A percentile compares a stretch with the other conserved stretches of the same genome.
phyloP scores from a whole-genome alignment of 1,140 invertebrate genomes.

The Anthonomus grandis region DNA sequence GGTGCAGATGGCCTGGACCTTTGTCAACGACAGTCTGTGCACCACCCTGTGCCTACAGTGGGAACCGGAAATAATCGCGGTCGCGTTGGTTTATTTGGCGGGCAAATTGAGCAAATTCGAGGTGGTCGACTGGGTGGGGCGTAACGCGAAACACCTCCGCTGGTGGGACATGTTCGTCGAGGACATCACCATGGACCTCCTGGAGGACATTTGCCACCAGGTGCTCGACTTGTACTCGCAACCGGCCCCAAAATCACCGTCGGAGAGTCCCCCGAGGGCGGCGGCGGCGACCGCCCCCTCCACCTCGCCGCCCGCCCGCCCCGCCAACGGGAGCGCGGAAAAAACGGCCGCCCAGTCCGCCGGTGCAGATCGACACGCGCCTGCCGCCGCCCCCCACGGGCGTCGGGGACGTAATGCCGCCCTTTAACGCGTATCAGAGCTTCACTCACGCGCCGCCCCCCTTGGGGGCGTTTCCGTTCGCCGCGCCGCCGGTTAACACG shows the following conservation, averaged over 20 bases:
- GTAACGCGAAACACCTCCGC: slow-evolving; percentile 73
- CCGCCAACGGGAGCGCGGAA: slow-evolving; percentile 35
- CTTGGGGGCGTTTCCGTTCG: slow-evolving; percentile 10
- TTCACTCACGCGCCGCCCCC: slow-evolving; percentile 48
- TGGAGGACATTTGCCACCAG: slow-evolving; percentile 98
- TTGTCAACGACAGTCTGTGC: slow-evolving; percentile 97
- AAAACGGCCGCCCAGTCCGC: slow-evolving; percentile 16
- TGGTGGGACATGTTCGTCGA: slow-evolving; percentile 99
- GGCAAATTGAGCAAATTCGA: slow-evolving; percentile 96
- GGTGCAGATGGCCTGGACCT: slow-evolving; percentile 99
- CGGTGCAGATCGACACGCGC: slow-evolving; percentile 44
- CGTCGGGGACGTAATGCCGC: too few species aligned
- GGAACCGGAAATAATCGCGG: slow-evolving; percentile 98
- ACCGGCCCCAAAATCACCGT: slow-evolving; percentile 45
- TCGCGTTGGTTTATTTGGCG: slow-evolving; percentile 95
- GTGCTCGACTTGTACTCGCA: slow-evolving; percentile 84
- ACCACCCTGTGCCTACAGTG: slow-evolving; percentile 96
- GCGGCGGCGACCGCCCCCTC: background rate
- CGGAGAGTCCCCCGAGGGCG: slow-evolving; percentile 48
- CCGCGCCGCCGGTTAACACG: slow-evolving; percentile 27
- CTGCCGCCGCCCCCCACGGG: slow-evolving; percentile 49
- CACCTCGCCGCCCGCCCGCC: background rate
- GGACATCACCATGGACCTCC: slow-evolving; percentile 90
- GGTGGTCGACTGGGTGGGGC: slow-evolving; percentile 87
- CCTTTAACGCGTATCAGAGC: slow-evolving; percentile 46